Conservation (phyloP, 2,113 vertebrate genomes). For the Lasiurus borealis region DNA sequence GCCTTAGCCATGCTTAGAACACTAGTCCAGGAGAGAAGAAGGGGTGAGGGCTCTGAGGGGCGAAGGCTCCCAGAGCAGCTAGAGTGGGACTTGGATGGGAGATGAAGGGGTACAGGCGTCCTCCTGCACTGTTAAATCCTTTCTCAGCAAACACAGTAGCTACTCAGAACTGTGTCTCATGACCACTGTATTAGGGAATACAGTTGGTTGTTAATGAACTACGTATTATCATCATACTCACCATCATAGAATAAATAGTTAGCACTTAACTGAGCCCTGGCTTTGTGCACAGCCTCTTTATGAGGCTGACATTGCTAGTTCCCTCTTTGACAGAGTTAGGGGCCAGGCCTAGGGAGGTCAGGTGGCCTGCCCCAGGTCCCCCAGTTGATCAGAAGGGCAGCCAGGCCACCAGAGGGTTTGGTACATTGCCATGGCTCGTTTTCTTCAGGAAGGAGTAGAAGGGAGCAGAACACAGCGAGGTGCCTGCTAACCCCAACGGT, state of each 20-base stretch:
- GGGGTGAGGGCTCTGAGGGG: background rate
- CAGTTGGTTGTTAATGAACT: background rate
- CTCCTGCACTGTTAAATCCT: background rate
- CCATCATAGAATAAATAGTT: background rate
- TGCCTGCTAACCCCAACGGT: background rate
- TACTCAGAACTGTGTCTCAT: background rate
- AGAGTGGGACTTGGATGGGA: background rate
- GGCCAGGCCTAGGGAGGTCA: background rate
- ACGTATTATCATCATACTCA: background rate
- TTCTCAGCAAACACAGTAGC: background rate
- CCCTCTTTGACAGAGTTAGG: slow-evolving; percentile 12
- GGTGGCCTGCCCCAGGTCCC: background rate
- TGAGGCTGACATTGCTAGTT: background rate
- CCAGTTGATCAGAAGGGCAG: background rate
- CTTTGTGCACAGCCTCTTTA: background rate
- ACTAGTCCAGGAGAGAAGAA: background rate
- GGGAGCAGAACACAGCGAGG: background rate
- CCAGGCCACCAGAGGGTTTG: background rate
- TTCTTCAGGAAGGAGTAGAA: slow-evolving; percentile 41
- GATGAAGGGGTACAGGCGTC: background rate
- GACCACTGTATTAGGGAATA: background rate
- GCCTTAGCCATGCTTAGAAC: background rate
- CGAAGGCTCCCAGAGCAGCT: background rate
- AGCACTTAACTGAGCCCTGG: background rate
- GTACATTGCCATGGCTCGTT: background rate